phyloP scores from a whole-genome alignment of 2,113 vertebrate species.

The Archilochus colubris region DNA sequence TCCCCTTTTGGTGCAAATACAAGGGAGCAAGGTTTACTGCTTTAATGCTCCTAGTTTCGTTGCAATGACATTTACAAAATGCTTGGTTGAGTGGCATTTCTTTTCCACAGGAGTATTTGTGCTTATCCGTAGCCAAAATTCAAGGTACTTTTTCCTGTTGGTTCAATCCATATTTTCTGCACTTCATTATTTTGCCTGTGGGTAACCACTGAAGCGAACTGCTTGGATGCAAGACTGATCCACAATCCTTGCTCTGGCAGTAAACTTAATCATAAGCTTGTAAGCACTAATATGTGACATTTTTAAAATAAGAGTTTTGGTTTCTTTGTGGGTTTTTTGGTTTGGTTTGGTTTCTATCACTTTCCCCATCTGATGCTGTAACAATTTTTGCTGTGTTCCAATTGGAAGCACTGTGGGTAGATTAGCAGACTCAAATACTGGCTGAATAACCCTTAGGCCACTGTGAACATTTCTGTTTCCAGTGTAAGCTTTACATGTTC shows the following conservation, averaged over 20 bases:
- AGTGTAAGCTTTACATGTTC: neutral
- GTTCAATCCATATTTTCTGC: neutral
- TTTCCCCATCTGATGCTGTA: neutral
- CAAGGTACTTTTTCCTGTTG: slow-evolving; percentile 1
- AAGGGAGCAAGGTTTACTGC: slow-evolving; percentile 2
- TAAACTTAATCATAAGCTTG: slow-evolving; percentile 16
- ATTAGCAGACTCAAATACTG: neutral
- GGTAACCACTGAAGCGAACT: neutral
- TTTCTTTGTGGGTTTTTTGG: neutral
- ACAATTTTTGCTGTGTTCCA: slow-evolving; percentile 4
- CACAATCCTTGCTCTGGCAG: neutral
- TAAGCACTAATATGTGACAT: neutral
- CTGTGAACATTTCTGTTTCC: slow-evolving; percentile 14
- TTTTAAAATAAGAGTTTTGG: slow-evolving; percentile 21
- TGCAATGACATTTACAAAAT: neutral
- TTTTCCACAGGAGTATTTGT: neutral
- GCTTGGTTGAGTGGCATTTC: neutral
- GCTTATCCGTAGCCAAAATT: slow-evolving; percentile 9
- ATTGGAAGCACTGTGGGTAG: slow-evolving; percentile 18
- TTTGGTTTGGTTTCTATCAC: neutral
- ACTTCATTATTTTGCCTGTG: neutral
- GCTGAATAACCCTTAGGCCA: slow-evolving; percentile 7
- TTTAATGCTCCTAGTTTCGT: neutral
- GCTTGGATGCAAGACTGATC: neutral
- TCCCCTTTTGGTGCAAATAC: neutral